A percentile compares a stretch with the other conserved stretches of the same genome.
These are phyloP conservation scores for Danio choprae DNA, from an alignment of 2,797 vertebrate species.

Conservation along the genomic window DNA sequence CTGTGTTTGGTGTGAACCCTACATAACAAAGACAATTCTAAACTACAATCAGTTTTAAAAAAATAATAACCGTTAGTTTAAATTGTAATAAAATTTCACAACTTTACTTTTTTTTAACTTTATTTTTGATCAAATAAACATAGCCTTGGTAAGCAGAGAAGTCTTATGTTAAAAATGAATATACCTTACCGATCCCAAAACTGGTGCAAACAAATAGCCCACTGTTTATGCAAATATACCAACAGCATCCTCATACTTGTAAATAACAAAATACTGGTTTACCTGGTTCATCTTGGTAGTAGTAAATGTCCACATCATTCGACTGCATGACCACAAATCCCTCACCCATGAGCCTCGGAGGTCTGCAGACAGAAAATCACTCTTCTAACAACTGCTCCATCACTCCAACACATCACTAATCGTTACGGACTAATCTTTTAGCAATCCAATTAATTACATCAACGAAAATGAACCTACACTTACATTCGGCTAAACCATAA, in stretches of 20 bases:
- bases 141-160: too few species aligned
- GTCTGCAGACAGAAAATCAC: constrained; percentile 74
- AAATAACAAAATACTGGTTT: neutral
- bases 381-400: constrained; percentile 16
- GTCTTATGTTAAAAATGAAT: too few species aligned
- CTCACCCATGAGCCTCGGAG: constrained; percentile 97
- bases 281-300: constrained; percentile 99
- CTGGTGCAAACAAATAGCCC: neutral
- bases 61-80: too few species aligned
- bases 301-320: constrained; percentile 98
- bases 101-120: too few species aligned
- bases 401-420: constrained; percentile 3
- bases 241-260: neutral
- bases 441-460: neutral
- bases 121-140: too few species aligned
- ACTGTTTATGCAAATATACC: neutral
- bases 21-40: too few species aligned
- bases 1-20: too few species aligned
- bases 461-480: constrained; percentile 12
- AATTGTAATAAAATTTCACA: too few species aligned
- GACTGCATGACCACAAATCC: constrained; percentile 99
- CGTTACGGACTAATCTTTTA: constrained; percentile 26
- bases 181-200: too few species aligned
- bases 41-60: too few species aligned
- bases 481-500: constrained; percentile 7